Percentiles rank a stretch among this genome's conserved stretches.
Evolutionary conservation across 2,113 vertebrate species (phyloP).

Genomic region (Melanotaenia duboulayi): DNA sequence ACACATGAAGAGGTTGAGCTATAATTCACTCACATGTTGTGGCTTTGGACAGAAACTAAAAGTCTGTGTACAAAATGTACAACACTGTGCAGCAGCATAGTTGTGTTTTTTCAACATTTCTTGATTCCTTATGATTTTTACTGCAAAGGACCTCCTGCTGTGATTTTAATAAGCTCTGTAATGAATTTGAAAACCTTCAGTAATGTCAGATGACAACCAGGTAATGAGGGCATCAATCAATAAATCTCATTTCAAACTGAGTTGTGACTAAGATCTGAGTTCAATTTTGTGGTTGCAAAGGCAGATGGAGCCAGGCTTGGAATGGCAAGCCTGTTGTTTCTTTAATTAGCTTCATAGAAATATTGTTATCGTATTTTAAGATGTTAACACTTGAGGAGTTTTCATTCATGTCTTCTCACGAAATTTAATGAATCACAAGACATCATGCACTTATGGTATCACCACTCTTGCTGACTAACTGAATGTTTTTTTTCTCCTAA

Average conservation of each 20-base stretch:
- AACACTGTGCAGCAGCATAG: background rate
- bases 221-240: slow-evolving; percentile 44
- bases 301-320: background rate
- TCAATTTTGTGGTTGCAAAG: slow-evolving; percentile 5
- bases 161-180: slow-evolving; percentile 41
- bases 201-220: slow-evolving; percentile 29
- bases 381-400: too few species aligned
- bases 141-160: slow-evolving; percentile 6
- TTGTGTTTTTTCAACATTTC: background rate
- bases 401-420: background rate
- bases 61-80: background rate
- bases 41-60: background rate
- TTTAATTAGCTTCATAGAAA: background rate
- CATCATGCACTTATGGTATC: background rate
- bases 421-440: background rate
- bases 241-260: slow-evolving; percentile 5
- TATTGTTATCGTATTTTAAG: background rate
- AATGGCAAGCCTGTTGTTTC: background rate
- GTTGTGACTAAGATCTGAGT: slow-evolving; percentile 24
- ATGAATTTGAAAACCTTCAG: slow-evolving; percentile 31
- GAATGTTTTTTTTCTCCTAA: background rate
- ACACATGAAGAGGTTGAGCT: background rate
- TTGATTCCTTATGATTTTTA: background rate
- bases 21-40: slow-evolving; percentile 19
- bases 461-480: too few species aligned